A percentile compares a stretch with the other conserved stretches of the same genome.
phyloP scores from a whole-genome alignment of 2,113 vertebrate genomes.

The Herpailurus yagouaroundi region DNA sequence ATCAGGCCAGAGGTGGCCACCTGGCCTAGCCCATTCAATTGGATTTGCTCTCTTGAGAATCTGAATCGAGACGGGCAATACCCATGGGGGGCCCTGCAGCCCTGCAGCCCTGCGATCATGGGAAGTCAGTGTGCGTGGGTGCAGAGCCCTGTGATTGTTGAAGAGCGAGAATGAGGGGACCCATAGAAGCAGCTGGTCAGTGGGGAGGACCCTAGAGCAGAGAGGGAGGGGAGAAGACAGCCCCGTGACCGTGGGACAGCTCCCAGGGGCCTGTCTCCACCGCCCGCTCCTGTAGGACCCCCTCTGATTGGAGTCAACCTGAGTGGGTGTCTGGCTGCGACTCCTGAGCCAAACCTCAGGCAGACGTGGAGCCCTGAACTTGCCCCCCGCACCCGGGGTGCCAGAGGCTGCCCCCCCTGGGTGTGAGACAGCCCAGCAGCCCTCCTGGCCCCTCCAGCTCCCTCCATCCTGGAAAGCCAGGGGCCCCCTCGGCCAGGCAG shows the following conservation, averaged over 20 bases:
- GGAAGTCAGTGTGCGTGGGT: not conserved
- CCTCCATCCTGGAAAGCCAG: not conserved
- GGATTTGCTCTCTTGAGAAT: not conserved
- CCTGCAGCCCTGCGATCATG: not conserved
- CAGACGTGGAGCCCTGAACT: not conserved
- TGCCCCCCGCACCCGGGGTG: not conserved
- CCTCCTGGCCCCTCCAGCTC: not conserved
- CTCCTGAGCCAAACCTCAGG: not conserved
- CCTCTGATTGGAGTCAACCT: not conserved
- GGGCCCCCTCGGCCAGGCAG: not conserved
- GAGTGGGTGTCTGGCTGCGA: not conserved
- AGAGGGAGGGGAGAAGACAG: not conserved
- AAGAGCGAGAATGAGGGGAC: not conserved
- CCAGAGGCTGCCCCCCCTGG: not conserved
- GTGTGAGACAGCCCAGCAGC: not conserved
- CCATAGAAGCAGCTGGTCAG: not conserved
- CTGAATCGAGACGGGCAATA: not conserved
- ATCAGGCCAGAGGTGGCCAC: not conserved
- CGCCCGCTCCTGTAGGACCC: not conserved
- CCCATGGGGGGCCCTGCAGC: not conserved
- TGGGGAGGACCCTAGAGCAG: not conserved
- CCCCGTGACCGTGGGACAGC: not conserved
- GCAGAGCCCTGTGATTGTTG: not conserved
- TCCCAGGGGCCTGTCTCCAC: not conserved
- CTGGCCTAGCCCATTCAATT: not conserved